Evolutionary conservation across 2,113 vertebrate species (phyloP).

Genomic region (Poeciliopsis prolifica): DNA sequence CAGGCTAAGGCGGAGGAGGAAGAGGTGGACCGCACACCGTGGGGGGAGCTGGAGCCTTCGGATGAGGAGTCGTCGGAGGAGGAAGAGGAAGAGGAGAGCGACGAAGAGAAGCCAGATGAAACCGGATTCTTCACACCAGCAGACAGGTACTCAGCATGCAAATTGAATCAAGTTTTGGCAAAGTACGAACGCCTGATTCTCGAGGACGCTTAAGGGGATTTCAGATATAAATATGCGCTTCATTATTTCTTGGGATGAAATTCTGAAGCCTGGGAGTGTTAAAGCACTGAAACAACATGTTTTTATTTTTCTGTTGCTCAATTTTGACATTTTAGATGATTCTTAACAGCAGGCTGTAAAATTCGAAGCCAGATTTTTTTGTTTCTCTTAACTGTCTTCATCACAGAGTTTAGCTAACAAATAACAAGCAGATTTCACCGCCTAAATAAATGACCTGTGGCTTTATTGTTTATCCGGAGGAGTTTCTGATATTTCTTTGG

Average conservation of each 20-base stretch:
- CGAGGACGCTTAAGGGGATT: no score
- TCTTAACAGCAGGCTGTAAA: background rate
- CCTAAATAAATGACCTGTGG: no score
- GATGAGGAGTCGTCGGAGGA: conserved; percentile 93
- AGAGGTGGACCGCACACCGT: conserved; percentile 88
- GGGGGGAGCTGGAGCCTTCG: conserved; percentile 92
- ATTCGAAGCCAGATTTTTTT: background rate
- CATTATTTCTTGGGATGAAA: background rate
- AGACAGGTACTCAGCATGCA: conserved; percentile 81
- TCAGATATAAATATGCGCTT: no score
- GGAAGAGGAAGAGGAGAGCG: conserved; percentile 93
- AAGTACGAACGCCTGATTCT: no score
- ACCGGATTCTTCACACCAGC: conserved; percentile 93
- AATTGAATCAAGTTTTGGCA: no score
- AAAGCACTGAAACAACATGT: background rate
- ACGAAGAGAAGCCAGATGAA: conserved; percentile 93
- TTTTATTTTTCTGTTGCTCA: no score
- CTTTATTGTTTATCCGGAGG: no score
- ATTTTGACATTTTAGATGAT: background rate
- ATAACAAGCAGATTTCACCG: no score
- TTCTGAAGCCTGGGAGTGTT: background rate
- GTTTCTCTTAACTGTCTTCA: background rate
- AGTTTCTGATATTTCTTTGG: background rate
- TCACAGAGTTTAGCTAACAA: background rate
- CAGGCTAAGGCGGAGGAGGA: conserved; percentile 92